Conservation (phyloP, 2,888 invertebrate species). For the Sinodicranocentrus sp. region DNA sequence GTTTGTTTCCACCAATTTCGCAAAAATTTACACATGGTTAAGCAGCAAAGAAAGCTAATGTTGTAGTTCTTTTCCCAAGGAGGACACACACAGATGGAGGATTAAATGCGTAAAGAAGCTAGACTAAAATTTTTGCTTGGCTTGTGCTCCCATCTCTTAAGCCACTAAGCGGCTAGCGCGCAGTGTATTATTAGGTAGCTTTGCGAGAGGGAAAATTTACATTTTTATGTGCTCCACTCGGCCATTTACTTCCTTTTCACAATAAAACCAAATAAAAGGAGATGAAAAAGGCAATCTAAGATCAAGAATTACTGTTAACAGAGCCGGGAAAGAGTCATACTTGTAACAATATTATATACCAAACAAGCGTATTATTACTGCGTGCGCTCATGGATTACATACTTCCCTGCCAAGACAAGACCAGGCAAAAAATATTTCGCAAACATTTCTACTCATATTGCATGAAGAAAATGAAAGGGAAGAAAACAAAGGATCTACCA, state of each 20-base stretch:
- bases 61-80: too few relatives aligned
- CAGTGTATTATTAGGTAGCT: background rate
- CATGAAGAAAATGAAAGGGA: conserved; percentile 1
- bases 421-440: background rate
- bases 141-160: background rate
- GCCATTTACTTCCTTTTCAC: conserved; percentile 34
- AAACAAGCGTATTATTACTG: conserved; percentile 1
- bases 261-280: conserved; percentile 45
- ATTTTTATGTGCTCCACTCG: conserved; percentile 49
- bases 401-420: background rate
- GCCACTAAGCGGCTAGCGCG: background rate
- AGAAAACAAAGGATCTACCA: background rate
- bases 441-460: conserved; percentile 24
- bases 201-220: conserved; percentile 24
- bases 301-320: conserved; percentile 54
- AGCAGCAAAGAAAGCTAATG: too few relatives aligned
- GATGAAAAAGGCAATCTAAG: conserved; percentile 56
- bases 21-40: background rate
- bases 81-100: too few relatives aligned
- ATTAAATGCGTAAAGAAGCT: background rate
- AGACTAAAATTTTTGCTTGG: background rate
- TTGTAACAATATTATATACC: background rate
- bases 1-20: too few relatives aligned
- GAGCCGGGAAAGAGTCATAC: background rate
- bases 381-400: background rate